These are phyloP conservation scores for Cavia aperea DNA, from an alignment of 2,113 vertebrate species.

Conservation along the genomic window DNA sequence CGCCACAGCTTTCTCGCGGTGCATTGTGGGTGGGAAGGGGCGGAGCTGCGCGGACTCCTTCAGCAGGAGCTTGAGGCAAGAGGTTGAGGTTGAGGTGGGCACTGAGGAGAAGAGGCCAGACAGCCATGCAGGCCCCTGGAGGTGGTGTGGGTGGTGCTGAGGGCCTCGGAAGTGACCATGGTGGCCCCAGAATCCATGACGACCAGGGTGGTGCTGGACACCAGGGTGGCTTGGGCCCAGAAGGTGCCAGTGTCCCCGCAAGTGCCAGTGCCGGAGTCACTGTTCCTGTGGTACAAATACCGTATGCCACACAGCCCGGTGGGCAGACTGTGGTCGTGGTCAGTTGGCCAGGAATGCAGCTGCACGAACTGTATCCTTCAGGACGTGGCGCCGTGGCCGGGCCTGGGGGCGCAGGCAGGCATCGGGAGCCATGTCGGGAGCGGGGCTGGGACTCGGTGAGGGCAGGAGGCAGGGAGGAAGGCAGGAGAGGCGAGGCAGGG, in stretches of 20 bases:
- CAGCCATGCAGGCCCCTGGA: not conserved
- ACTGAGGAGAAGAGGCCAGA: not conserved
- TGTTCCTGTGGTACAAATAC: not conserved
- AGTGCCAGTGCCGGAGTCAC: not conserved
- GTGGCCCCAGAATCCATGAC: not conserved
- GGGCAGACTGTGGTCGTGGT: not conserved
- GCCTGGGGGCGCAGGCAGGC: too few species aligned
- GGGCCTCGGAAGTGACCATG: not conserved
- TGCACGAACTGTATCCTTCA: not conserved
- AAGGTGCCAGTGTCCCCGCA: too few species aligned
- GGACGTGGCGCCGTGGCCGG: not conserved
- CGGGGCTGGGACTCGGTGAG: too few species aligned
- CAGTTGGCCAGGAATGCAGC: not conserved
- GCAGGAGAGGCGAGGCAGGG: too few species aligned
- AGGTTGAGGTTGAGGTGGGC: not conserved
- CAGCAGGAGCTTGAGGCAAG: too few species aligned
- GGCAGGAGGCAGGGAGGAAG: too few species aligned
- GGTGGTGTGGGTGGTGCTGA: not conserved
- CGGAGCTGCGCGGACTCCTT: too few species aligned
- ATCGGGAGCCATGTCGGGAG: too few species aligned
- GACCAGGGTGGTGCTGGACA: not conserved
- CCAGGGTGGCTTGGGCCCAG: not conserved
- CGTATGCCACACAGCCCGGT: too few species aligned
- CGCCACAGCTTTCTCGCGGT: too few species aligned
- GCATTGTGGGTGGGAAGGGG: too few species aligned